phyloP scores from a whole-genome alignment of 2,797 vertebrate genomes.

The Mionectes olivaceus region DNA sequence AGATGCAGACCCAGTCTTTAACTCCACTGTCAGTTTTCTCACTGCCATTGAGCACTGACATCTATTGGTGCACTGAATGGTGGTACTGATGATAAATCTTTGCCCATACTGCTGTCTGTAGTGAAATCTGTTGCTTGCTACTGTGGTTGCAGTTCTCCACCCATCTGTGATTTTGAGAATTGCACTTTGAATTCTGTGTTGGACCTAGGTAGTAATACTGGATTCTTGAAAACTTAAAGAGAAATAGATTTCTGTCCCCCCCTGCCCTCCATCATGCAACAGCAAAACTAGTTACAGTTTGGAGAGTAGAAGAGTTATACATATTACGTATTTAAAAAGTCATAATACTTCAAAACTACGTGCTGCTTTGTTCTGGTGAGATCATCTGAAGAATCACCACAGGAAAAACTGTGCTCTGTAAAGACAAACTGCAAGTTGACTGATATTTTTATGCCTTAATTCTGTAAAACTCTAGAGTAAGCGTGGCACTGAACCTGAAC shows the following conservation, averaged over 20 bases:
- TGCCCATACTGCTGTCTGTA: not conserved
- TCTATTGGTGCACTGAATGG: constrained; percentile 36
- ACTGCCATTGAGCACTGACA: constrained; percentile 44
- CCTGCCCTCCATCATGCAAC: not conserved
- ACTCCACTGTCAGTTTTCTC: not conserved
- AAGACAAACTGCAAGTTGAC: not conserved
- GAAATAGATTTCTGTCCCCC: not conserved
- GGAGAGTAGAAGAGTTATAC: not conserved
- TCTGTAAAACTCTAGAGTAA: constrained; percentile 11
- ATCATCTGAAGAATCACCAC: not conserved
- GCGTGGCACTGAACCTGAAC: not conserved
- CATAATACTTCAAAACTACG: not conserved
- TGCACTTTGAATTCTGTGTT: constrained; percentile 59
- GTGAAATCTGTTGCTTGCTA: constrained; percentile 47
- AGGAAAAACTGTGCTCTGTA: not conserved
- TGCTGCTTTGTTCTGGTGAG: not conserved
- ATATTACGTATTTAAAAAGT: not conserved
- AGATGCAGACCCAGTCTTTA: constrained; percentile 22
- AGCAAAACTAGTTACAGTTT: not conserved
- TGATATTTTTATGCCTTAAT: not conserved
- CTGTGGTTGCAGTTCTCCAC: constrained; percentile 79
- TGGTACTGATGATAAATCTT: constrained; percentile 32
- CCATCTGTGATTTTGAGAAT: constrained; percentile 79
- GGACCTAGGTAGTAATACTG: not conserved
- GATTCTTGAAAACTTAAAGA: not conserved